phyloP scores from a whole-genome alignment of 2,888 invertebrate genomes.

The Drosophila paucipuncta region DNA sequence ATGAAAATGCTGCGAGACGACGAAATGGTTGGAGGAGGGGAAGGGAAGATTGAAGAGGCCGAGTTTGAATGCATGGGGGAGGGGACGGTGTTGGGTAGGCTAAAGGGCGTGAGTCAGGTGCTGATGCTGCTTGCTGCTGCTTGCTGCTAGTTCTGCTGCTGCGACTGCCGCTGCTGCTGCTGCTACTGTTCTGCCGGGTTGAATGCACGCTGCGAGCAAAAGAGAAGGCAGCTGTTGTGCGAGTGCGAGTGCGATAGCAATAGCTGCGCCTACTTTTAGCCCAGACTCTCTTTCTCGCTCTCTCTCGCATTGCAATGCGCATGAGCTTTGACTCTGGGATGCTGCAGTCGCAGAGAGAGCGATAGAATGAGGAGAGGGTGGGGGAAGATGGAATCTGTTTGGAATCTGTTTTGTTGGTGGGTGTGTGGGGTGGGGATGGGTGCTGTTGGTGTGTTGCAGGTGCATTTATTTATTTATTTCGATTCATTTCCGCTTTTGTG shows the following conservation, averaged over 20 bases:
- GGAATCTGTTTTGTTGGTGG: not conserved
- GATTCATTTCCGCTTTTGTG: slow-evolving; percentile 82
- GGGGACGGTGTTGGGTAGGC: slow-evolving; percentile 1
- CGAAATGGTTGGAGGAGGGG: slow-evolving; percentile 25
- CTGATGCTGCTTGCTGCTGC: slow-evolving; percentile 38
- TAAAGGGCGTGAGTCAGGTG: slow-evolving; percentile 43
- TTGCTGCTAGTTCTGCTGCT: slow-evolving; percentile 14
- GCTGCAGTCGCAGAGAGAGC: slow-evolving; percentile 34
- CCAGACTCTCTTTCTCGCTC: slow-evolving; percentile 11
- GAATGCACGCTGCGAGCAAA: slow-evolving; percentile 68
- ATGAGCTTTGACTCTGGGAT: slow-evolving; percentile 48
- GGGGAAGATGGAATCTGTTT: not conserved
- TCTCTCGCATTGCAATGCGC: slow-evolving; percentile 44
- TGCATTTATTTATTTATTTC: slow-evolving; percentile 83
- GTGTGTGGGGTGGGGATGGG: not conserved
- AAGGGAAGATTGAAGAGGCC: slow-evolving; percentile 15
- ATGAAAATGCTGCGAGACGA: slow-evolving; percentile 50
- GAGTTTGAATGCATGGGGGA: slow-evolving; percentile 24
- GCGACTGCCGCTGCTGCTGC: slow-evolving; percentile 29
- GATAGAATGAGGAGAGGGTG: not conserved
- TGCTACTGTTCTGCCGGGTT: slow-evolving; percentile 66
- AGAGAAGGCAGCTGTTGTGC: slow-evolving; percentile 27
- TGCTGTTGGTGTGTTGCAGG: slow-evolving; percentile 55
- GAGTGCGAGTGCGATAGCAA: slow-evolving; percentile 36
- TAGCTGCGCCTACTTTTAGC: slow-evolving; percentile 22